Conservation (phyloP, 2,113 vertebrate species). For the Mobula birostris region DNA sequence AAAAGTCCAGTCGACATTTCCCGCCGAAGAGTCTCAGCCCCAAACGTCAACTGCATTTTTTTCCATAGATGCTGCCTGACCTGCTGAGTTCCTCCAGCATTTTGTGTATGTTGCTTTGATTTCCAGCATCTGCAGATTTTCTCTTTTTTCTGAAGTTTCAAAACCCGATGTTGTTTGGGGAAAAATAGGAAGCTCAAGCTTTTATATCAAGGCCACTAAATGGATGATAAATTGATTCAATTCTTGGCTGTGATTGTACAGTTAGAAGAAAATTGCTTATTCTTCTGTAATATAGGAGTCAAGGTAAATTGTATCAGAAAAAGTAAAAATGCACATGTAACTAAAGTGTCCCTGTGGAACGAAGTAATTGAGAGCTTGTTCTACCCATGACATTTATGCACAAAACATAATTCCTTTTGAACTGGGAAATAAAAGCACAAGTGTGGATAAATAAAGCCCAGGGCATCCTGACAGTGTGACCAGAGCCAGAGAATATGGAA, state of each 20-base stretch:
- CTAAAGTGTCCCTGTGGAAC: not conserved
- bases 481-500: too few relatives aligned
- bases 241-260: not conserved
- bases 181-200: not conserved
- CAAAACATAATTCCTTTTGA: not conserved
- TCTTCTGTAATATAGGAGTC: not conserved
- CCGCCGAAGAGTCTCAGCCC: too few relatives aligned
- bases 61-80: too few relatives aligned
- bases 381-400: not conserved
- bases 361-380: not conserved
- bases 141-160: too few relatives aligned
- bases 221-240: not conserved
- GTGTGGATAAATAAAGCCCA: not conserved
- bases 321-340: not conserved
- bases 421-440: too few relatives aligned
- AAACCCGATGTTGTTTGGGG: not conserved
- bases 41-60: too few relatives aligned
- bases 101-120: too few relatives aligned
- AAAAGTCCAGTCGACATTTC: too few relatives aligned
- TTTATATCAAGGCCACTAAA: not conserved
- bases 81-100: too few relatives aligned
- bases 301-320: not conserved
- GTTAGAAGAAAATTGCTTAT: not conserved
- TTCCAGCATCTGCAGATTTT: too few relatives aligned
- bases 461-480: not conserved